phyloP scores from a whole-genome alignment of 2,113 vertebrate genomes.

The Corvus moneduloides region DNA sequence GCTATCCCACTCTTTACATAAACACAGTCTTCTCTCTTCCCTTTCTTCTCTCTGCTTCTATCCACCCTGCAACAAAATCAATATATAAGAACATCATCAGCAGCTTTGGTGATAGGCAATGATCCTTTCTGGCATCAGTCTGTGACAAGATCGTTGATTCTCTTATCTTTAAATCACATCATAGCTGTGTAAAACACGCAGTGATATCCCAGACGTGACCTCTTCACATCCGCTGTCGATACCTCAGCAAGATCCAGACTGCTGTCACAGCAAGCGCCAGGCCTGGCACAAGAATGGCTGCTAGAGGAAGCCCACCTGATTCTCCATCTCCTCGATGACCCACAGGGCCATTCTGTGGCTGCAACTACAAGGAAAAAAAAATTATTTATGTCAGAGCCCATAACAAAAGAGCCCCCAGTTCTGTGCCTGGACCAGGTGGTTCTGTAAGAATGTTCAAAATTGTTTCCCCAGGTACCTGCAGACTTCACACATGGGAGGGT shows the following conservation, averaged over 20 bases:
- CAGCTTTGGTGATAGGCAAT: constrained; percentile 52
- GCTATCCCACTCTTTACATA: not conserved
- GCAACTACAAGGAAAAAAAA: constrained; percentile 59
- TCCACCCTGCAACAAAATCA: constrained; percentile 23
- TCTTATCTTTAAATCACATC: constrained; percentile 64
- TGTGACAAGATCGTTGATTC: constrained; percentile 56
- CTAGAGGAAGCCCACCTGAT: constrained; percentile 67
- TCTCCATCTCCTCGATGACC: constrained; percentile 67
- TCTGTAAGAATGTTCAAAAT: not conserved
- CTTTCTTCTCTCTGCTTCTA: not conserved
- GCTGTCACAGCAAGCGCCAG: constrained; percentile 54
- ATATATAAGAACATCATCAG: constrained; percentile 39
- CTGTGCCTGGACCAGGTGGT: not conserved
- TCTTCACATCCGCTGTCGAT: constrained; percentile 72
- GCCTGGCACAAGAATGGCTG: constrained; percentile 71
- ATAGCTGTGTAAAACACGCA: constrained; percentile 26
- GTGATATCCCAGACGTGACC: constrained; percentile 5
- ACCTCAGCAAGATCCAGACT: constrained; percentile 72
- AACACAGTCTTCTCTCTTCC: not conserved
- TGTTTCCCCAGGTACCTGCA: not conserved
- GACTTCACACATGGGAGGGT: not conserved
- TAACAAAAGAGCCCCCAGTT: not conserved
- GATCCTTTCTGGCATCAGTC: constrained; percentile 52
- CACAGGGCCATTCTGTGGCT: constrained; percentile 74
- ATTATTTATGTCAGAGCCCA: not conserved